Base-by-base conservation (phyloP, 2,797 vertebrate species). In the Myioborus melanocephalus region DNA sequence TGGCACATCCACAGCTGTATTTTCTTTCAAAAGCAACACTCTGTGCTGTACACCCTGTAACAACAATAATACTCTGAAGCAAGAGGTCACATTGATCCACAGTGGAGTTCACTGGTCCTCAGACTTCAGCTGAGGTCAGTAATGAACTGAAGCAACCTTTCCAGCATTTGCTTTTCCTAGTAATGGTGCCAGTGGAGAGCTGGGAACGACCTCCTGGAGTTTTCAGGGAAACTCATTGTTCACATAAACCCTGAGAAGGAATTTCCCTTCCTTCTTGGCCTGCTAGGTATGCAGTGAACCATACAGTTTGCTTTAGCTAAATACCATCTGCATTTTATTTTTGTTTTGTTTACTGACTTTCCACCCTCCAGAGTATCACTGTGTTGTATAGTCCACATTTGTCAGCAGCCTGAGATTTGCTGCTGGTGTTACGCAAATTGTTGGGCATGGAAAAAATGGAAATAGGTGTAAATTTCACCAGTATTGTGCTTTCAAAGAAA, bases 151-250 rank as follows among this genome's bases (percentile, higher is more conserved):
- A 92, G 60, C 83, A 81, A 83, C 93, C 83, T 60, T 61, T 16
- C 65, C 72, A 78, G 57, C 5, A 23, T 93, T 95, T 95, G 89
- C 83, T 41, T 90, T 77, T 73, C 87, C 92, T 93, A 24, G 35
- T 47, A 27, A 21, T 2, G 35, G 43, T 94, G 94, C 92, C 86
- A 73, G 86, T 39, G 15, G 80, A 91, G 90, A 85, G 66, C 80
- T 83, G 47, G 76, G 96, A 88, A 60, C 19, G 43, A 39, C 95
- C 96, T 94, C 87, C 91, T 71, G 82, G 82, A 71, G 92, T 90
- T 95, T 95, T 90, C 93, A 97, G 95, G 84, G 97, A 97, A 97
- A 97, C 90, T 95, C 87, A 95, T 97, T 97, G 96, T 97, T 96
- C 92, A 60, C 70, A 78, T 90, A 86, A 96, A 89, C 87, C 93